A percentile compares a stretch with the other conserved stretches of the same genome.
These are phyloP conservation scores for Cerastis rubricosa DNA, from an alignment of 2,888 invertebrate genomes.

Conservation along the genomic window DNA sequence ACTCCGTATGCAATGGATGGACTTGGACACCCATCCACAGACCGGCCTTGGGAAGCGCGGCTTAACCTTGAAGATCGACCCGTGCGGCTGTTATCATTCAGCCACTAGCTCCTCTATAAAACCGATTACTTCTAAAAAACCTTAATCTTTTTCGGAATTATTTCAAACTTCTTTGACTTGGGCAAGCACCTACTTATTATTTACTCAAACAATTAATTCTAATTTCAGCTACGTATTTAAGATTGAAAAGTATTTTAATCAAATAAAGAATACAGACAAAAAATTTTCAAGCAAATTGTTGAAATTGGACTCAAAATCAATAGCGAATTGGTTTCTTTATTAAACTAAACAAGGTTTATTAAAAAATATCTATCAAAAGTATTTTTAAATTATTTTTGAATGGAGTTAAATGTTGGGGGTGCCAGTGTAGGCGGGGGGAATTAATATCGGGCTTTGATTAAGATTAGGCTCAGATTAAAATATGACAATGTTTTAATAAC, in stretches of 20 bases:
- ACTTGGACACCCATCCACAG: background rate
- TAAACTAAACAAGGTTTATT: slow-evolving; percentile 71
- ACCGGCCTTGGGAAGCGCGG: background rate
- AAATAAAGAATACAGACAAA: slow-evolving; percentile 55
- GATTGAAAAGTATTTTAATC: slow-evolving; percentile 66
- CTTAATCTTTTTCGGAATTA: background rate
- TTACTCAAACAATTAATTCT: background rate
- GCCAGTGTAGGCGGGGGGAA: slow-evolving; percentile 34
- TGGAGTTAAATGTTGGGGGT: slow-evolving; percentile 44
- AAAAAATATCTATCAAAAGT: slow-evolving; percentile 64
- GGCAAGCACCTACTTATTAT: background rate
- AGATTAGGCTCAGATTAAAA: too few species aligned
- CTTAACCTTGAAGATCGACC: background rate
- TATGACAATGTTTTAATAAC: too few species aligned
- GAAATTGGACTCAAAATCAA: slow-evolving; percentile 66
- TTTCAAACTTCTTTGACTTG: background rate
- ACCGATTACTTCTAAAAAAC: background rate
- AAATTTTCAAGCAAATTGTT: slow-evolving; percentile 44
- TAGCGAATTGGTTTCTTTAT: slow-evolving; percentile 65
- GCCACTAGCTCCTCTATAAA: background rate
- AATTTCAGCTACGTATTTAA: slow-evolving; percentile 17
- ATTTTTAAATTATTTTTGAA: slow-evolving; percentile 66
- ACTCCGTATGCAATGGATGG: background rate
- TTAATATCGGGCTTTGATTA: too few species aligned
- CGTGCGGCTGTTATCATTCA: background rate